A percentile compares a stretch with the other conserved stretches of the same genome.
These are phyloP conservation scores for Brachionus asplanchnoidis DNA, from an alignment of 1,140 invertebrate species.

Conservation along the genomic window DNA sequence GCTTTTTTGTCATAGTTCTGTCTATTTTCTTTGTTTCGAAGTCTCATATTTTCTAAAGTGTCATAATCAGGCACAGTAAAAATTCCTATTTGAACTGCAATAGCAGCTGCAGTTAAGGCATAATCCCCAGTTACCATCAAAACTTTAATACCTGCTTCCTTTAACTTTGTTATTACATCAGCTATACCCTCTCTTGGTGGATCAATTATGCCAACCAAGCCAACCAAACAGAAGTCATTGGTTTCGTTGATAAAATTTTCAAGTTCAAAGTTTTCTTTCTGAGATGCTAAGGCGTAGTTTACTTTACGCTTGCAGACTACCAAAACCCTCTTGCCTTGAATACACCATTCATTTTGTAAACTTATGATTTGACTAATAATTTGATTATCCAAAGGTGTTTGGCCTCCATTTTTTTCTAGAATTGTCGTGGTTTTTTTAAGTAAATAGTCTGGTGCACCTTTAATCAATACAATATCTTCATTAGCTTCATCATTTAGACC, in stretches of 20 bases:
- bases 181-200: constrained; percentile 80
- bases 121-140: constrained; percentile 98
- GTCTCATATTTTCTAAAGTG: background rate
- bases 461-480: background rate
- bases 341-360: constrained; percentile 16
- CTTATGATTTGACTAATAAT: background rate
- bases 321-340: background rate
- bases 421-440: background rate
- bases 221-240: constrained; percentile 73
- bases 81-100: constrained; percentile 64
- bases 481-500: background rate
- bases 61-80: background rate
- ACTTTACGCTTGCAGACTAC: constrained; percentile 4
- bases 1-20: background rate
- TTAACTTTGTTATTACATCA: constrained; percentile 75
- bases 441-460: constrained; percentile 28
- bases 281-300: background rate
- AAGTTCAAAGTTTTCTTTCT: constrained; percentile 49
- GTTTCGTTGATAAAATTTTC: background rate
- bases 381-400: background rate
- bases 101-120: constrained; percentile 84
- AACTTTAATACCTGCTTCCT: constrained; percentile 77
- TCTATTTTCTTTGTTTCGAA: constrained; percentile 6
- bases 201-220: constrained; percentile 91
- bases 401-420: background rate